phyloP scores from a whole-genome alignment of 2,888 invertebrate genomes.

The Pandemis cinnamomeana region DNA sequence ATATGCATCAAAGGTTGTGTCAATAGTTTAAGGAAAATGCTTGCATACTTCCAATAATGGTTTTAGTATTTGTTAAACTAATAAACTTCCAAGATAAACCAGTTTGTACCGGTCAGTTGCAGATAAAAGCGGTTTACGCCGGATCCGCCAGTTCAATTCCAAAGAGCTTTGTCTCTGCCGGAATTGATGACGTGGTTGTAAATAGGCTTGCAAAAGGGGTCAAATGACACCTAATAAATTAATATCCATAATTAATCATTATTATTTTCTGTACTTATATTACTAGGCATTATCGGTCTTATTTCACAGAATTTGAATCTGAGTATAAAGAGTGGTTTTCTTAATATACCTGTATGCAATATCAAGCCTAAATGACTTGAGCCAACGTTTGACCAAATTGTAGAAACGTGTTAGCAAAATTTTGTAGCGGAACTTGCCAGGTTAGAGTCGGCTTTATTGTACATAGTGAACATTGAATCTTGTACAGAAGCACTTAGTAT shows the following conservation, averaged over 20 bases:
- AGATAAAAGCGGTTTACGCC: too few relatives aligned
- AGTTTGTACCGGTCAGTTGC: too few relatives aligned
- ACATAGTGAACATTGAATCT: constrained; percentile 22
- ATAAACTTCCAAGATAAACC: background rate
- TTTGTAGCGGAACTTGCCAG: constrained; percentile 22
- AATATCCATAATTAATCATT: too few relatives aligned
- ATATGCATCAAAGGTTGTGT: constrained; percentile 25
- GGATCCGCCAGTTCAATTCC: too few relatives aligned
- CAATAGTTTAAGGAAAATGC: constrained; percentile 20
- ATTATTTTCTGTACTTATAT: too few relatives aligned
- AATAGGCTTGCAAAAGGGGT: too few relatives aligned
- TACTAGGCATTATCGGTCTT: too few relatives aligned
- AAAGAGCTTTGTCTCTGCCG: too few relatives aligned
- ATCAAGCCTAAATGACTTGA: background rate
- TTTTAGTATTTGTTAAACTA: background rate
- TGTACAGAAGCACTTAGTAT: constrained; percentile 39
- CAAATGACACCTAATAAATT: too few relatives aligned
- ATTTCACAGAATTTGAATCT: too few relatives aligned
- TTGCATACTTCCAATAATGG: background rate
- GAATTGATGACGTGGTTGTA: too few relatives aligned
- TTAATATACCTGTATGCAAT: background rate
- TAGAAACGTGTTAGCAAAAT: constrained; percentile 30
- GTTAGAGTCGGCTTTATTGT: constrained; percentile 15
- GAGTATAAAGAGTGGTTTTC: too few relatives aligned
- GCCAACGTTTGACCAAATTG: constrained; percentile 31